Conservation (phyloP, 2,888 invertebrate genomes). For the Nomada fabriciana region DNA sequence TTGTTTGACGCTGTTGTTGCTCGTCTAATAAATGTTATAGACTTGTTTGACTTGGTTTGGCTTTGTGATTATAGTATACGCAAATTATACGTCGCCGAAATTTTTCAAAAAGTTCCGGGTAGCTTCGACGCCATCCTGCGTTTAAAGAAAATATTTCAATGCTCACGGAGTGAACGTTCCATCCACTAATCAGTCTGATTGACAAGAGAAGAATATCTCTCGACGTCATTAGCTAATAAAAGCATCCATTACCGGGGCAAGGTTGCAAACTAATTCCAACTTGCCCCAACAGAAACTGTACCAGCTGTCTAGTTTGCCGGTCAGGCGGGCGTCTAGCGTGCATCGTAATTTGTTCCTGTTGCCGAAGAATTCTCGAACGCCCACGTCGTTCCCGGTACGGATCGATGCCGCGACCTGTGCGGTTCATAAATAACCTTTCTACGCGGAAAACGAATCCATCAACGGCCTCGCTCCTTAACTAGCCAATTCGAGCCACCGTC, state of each 20-base stretch:
- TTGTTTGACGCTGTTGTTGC: too few relatives aligned
- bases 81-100: too few relatives aligned
- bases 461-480: slow-evolving; percentile 63
- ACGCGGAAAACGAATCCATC: slow-evolving; percentile 73
- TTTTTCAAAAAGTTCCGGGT: too few relatives aligned
- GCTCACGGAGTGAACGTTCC: background rate
- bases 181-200: background rate
- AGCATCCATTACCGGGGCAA: slow-evolving; percentile 31
- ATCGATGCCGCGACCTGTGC: slow-evolving; percentile 51
- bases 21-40: too few relatives aligned
- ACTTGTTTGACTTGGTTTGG: too few relatives aligned
- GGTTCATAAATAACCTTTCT: slow-evolving; percentile 68
- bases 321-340: slow-evolving; percentile 44
- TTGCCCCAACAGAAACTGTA: slow-evolving; percentile 24
- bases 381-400: slow-evolving; percentile 66
- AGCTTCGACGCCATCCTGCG: too few relatives aligned
- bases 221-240: slow-evolving; percentile 40
- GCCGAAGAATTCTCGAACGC: slow-evolving; percentile 56
- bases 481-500: slow-evolving; percentile 66
- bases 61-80: too few relatives aligned
- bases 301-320: slow-evolving; percentile 29
- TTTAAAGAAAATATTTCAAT: too few relatives aligned
- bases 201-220: background rate
- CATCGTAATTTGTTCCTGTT: slow-evolving; percentile 54
- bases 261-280: slow-evolving; percentile 36